Percentiles rank a stretch among this genome's conserved stretches.
These are phyloP conservation scores for Brachyptera putata DNA, from an alignment of 2,888 invertebrate genomes.

Conservation along the genomic window DNA sequence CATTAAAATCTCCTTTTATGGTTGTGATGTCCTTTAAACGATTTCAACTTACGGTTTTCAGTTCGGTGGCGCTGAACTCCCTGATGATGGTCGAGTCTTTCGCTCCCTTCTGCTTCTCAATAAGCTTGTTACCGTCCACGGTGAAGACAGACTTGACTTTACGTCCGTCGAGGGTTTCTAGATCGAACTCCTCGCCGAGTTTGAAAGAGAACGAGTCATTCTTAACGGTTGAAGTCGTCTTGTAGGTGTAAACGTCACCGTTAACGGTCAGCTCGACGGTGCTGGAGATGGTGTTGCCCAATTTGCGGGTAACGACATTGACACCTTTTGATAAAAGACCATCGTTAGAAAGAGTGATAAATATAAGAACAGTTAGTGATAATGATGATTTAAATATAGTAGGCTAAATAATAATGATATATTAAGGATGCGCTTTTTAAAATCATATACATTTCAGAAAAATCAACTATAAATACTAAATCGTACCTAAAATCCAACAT, in stretches of 20 bases:
- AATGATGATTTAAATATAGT: too few relatives aligned
- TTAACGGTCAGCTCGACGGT: conserved; percentile 70
- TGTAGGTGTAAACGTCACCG: conserved; percentile 70
- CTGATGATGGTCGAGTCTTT: conserved; percentile 62
- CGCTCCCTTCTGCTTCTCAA: conserved; percentile 68
- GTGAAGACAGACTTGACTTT: conserved; percentile 71
- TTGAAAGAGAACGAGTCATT: conserved; percentile 78
- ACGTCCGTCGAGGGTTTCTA: conserved; percentile 86
- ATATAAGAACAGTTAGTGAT: too few relatives aligned
- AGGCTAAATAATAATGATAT: too few relatives aligned
- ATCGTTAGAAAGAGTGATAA: too few relatives aligned
- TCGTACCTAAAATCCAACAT: too few relatives aligned
- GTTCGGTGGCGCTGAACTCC: conserved; percentile 68
- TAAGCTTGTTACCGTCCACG: conserved; percentile 73
- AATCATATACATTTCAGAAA: too few relatives aligned
- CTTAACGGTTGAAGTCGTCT: conserved; percentile 86
- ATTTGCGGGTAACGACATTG: conserved; percentile 79
- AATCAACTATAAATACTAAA: too few relatives aligned
- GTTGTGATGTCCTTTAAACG: too few relatives aligned
- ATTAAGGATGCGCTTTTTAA: too few relatives aligned
- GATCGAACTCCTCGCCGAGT: conserved; percentile 82
- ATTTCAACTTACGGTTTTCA: conserved; percentile 68
- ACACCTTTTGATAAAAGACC: conserved; percentile 63
- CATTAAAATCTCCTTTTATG: too few relatives aligned
- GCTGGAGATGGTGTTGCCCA: conserved; percentile 80